Conservation (phyloP, 1,140 invertebrate species). For the Zelostemma sp. region DNA sequence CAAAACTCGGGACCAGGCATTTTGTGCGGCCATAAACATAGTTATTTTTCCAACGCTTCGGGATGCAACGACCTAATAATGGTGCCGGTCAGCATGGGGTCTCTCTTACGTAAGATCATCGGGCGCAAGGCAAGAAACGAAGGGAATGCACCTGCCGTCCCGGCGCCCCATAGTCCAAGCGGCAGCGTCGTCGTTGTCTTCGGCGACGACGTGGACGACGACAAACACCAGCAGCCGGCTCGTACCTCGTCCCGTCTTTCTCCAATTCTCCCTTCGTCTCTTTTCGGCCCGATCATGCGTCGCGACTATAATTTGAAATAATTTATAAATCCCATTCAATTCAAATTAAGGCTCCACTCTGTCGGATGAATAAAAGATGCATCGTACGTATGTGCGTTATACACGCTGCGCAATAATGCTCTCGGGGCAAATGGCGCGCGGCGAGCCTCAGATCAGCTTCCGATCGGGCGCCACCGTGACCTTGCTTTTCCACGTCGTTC, state of each 20-base stretch:
- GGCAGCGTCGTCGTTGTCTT: slow-evolving; percentile 4
- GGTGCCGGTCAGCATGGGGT: slow-evolving; percentile 22
- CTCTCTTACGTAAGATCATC: slow-evolving; percentile 45
- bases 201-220: too few relatives aligned
- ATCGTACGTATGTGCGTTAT: slow-evolving; percentile 33
- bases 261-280: too few relatives aligned
- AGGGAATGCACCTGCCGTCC: slow-evolving; percentile 44
- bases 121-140: too few relatives aligned
- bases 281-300: slow-evolving; percentile 57
- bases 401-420: slow-evolving; percentile 52
- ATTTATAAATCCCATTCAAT: slow-evolving; percentile 71
- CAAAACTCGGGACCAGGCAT: too few relatives aligned
- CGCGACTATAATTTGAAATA: slow-evolving; percentile 70
- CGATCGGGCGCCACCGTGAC: slow-evolving; percentile 37
- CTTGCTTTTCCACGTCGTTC: slow-evolving; percentile 28
- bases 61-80: slow-evolving; percentile 27
- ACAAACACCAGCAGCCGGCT: slow-evolving; percentile 22
- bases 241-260: not conserved
- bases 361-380: slow-evolving; percentile 70
- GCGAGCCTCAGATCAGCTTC: slow-evolving; percentile 39
- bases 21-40: not conserved
- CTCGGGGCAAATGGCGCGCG: slow-evolving; percentile 51
- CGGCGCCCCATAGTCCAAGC: slow-evolving; percentile 30
- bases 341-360: slow-evolving; percentile 70
- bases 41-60: slow-evolving; percentile 5